Evolutionary conservation across 2,113 vertebrate genomes (phyloP), one percentile per base, ranked within the genome.

Genomic region (Callipepla californica): DNA sequence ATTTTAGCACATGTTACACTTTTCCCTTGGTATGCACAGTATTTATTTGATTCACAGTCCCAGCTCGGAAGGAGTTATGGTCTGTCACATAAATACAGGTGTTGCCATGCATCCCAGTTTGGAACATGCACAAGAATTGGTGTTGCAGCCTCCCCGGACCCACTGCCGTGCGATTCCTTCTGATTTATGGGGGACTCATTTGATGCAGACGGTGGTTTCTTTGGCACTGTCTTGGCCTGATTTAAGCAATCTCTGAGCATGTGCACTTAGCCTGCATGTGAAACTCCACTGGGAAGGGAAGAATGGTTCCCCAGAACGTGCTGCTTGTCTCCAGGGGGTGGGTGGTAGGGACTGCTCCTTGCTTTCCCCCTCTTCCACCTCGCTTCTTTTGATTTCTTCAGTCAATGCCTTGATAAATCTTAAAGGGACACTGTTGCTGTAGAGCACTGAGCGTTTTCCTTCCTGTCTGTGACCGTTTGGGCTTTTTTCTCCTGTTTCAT

Each of bases 231-330:
- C 80, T 83, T 92, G 78, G 91, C 78, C 95, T 94, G 93, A 26
- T 63, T 91, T 58, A 20, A 59, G 83, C 68, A 3, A 12, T 65
- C 50, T 68, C 93, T 3, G 36, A 95, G 96, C 97, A 97, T 97
- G 97, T 83, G 82, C 87, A 50, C 89, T 88, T 17, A 68, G 61
- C 93, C 90, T 97, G 95, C 97, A 97, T 97, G 97, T 57, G 53
- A 2, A 26, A 50, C 50, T 44, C 58, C 50, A 0, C 3, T 13
- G 80, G 91, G 76, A 79, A 28, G 30, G 89, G 91, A 85, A 91
- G 85, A 93, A 86, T 89, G 88, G 65, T 47, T 10, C 57, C 88
- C 92, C 92, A 34, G 55, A 1, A 30, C 51, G 59, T 2, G 57
- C 92, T 90, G 96, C 96, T 95, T 94, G 90, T 48, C 88, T 50